Conservation (phyloP, 2,888 invertebrate species). For the Vannuccia rotundouncinata region DNA sequence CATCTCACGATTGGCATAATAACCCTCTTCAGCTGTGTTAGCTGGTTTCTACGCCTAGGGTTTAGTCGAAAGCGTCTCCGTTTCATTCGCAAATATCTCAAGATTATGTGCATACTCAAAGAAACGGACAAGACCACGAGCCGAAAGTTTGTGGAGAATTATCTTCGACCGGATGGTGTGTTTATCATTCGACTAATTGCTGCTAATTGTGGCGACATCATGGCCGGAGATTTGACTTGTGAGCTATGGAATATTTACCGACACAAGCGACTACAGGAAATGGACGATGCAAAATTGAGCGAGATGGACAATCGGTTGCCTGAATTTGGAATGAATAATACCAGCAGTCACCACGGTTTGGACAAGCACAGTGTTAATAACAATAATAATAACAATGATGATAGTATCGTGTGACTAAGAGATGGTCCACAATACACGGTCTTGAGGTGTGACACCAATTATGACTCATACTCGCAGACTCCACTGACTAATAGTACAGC, state of each 20-base stretch:
- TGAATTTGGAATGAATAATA: neutral
- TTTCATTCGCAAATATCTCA: conserved; percentile 25
- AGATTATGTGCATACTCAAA: conserved; percentile 2
- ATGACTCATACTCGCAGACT: too few relatives aligned
- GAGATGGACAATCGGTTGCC: conserved; percentile 29
- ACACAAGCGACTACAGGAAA: conserved; percentile 13
- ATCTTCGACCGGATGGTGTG: conserved; percentile 13
- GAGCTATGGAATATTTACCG: conserved; percentile 15
- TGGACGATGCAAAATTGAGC: too few relatives aligned
- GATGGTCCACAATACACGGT: too few relatives aligned
- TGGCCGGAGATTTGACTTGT: conserved; percentile 24
- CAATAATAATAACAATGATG: conserved; percentile 3
- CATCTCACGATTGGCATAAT: conserved; percentile 50
- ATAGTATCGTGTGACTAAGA: too few relatives aligned
- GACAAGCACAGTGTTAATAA: conserved; percentile 15
- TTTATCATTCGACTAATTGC: conserved; percentile 10
- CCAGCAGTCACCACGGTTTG: neutral
- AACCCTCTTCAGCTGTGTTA: conserved; percentile 48
- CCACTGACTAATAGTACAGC: too few relatives aligned
- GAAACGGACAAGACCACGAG: conserved; percentile 15
- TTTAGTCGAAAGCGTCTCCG: neutral
- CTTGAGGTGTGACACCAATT: too few relatives aligned
- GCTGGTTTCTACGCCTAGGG: conserved; percentile 44
- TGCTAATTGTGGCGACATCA: neutral
- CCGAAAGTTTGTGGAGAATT: conserved; percentile 17